Evolutionary conservation across 1,140 invertebrate species (phyloP), one percentile per base, ranked within the genome.

Genomic region (Sitodiplosis mosellana): DNA sequence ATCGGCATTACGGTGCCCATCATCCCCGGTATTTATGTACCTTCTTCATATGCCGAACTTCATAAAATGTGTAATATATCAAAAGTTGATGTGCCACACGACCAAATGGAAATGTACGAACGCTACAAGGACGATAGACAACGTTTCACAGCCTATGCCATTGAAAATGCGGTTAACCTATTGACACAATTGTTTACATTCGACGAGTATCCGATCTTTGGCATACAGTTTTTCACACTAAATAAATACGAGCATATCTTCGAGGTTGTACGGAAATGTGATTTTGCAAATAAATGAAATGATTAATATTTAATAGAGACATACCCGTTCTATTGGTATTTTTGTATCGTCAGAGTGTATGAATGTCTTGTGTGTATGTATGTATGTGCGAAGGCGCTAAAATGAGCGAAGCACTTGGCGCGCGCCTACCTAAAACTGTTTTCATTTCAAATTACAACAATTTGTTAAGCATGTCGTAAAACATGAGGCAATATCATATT

Each of bases 1-100:
- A 6, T 34, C 3, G 50, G 41, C 8, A 48, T 56, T 18, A 17
- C 10, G 3, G 41, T 43, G 17, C 17, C 41, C 18, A 43, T 43
- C n/a, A 11, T 43, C 2, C 49, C 51, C 14, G 53, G 53, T 19
- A 20, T 52, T 11, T 54, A 40, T 37, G 45, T 52, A 14, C 48
- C 52, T 18, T 27, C 34, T 41, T 49, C 48, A 2, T 47, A 48
- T 42, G 18, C 34, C n/a, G 22, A 33, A 38, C 36, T 49, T 14
- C 21, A 22, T 20, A 19, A 33, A n/a, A 44, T 45, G 42, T 36
- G 43, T 18, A 45, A 22, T 10, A 34, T 49, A 20, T 49, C 42
- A 19, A 49, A 49, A 20, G 34, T 49, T 14, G 15, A 19, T 2
- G 40, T 44, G n/a, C 41, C 41, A 6, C 10, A 12, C 10, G 14